These are phyloP conservation scores for Malacoraja senta DNA, from an alignment of 2,797 vertebrate species.

Conservation along the genomic window DNA sequence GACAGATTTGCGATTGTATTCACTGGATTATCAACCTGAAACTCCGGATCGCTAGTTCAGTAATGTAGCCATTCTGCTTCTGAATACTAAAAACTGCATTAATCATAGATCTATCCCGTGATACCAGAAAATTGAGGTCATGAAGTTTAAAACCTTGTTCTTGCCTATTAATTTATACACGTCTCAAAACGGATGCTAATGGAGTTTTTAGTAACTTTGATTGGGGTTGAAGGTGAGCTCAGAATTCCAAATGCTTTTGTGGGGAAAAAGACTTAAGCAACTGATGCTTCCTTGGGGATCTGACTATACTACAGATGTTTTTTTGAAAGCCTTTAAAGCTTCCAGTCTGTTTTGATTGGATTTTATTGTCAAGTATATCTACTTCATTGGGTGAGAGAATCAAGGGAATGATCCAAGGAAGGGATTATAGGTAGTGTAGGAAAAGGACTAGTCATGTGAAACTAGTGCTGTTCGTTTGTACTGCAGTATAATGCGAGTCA, in stretches of 20 bases:
- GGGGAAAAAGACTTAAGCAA: not conserved
- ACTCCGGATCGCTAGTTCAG: not conserved
- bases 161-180: not conserved
- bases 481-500: constrained; percentile 18
- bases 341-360: constrained; percentile 35
- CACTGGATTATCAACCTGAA: not conserved
- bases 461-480: constrained; percentile 24
- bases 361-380: constrained; percentile 36
- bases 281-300: constrained; percentile 24
- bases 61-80: not conserved
- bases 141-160: not conserved
- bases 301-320: constrained; percentile 20
- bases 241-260: constrained; percentile 11
- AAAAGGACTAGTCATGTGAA: constrained; percentile 28
- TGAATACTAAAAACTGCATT: not conserved
- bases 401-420: constrained; percentile 30
- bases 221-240: not conserved
- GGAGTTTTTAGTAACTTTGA: not conserved
- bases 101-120: not conserved
- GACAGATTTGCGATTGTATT: not conserved
- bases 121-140: not conserved
- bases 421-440: constrained; percentile 11
- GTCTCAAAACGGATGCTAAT: not conserved
- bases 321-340: constrained; percentile 33
- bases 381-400: constrained; percentile 31